Percentiles rank a stretch among this genome's conserved stretches.
phyloP scores from a whole-genome alignment of 2,797 vertebrate species.

The Triplophysa yarkandensis region DNA sequence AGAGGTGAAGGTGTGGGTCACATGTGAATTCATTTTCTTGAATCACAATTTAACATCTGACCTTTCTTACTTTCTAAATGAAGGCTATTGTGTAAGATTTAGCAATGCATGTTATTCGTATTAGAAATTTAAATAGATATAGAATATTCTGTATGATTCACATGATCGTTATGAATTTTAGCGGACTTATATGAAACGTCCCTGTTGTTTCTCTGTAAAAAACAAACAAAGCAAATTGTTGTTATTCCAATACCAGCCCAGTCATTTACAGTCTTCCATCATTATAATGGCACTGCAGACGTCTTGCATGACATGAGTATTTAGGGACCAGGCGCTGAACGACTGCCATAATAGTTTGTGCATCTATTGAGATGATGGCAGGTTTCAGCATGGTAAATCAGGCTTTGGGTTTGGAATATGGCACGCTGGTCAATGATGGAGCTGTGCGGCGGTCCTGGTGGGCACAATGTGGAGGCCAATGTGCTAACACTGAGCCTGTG shows the following conservation, averaged over 20 bases:
- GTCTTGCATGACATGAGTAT: slow-evolving; percentile 11
- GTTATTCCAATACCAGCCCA: neutral
- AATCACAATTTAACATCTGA: neutral
- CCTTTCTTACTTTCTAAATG: neutral
- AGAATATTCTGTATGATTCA: neutral
- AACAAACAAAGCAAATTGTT: neutral
- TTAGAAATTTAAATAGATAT: neutral
- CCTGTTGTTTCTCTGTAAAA: neutral
- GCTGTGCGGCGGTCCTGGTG: slow-evolving; percentile 17
- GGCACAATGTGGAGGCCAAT: neutral
- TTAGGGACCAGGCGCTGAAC: slow-evolving; percentile 25
- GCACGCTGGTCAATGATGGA: slow-evolving; percentile 48
- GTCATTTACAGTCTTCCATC: neutral
- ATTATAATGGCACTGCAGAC: neutral
- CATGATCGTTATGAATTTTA: neutral
- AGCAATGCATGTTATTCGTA: neutral
- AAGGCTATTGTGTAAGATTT: neutral
- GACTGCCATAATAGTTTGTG: slow-evolving; percentile 24
- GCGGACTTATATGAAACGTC: neutral
- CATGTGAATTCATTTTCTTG: slow-evolving; percentile 50
- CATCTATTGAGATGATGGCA: slow-evolving; percentile 41
- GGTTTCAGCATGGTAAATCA: slow-evolving; percentile 27
- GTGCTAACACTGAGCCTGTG: slow-evolving; percentile 13
- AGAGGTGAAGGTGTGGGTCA: slow-evolving; percentile 52
- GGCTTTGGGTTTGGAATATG: slow-evolving; percentile 32